Conservation (phyloP, 2,797 vertebrate genomes). For the Cichlasoma orientale region DNA sequence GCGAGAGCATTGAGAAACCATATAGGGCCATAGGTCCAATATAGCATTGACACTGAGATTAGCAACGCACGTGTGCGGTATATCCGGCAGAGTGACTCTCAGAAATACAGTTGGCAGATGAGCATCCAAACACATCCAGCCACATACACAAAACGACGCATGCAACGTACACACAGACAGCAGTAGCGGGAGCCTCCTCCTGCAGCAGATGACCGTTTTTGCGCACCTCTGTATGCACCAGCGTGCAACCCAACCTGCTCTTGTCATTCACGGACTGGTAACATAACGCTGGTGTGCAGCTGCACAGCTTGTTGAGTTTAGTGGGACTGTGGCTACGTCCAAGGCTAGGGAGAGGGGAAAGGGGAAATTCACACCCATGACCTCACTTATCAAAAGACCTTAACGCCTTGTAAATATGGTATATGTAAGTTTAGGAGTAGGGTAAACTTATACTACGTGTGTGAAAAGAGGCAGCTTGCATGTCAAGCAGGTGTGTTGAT, state of each 20-base stretch:
- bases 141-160: constrained; percentile 14
- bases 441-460: constrained; percentile 24
- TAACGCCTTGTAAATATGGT: constrained; percentile 43
- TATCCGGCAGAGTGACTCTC: constrained; percentile 44
- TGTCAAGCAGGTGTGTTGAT: constrained; percentile 13
- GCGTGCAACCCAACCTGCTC: constrained; percentile 83
- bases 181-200: constrained; percentile 38
- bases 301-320: constrained; percentile 78
- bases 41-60: constrained; percentile 72
- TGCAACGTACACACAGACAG: constrained; percentile 23
- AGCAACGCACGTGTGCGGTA: constrained; percentile 53
- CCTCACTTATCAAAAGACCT: constrained; percentile 49
- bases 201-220: constrained; percentile 61
- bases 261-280: constrained; percentile 87
- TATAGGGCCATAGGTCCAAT: constrained; percentile 69
- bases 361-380: constrained; percentile 53
- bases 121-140: constrained; percentile 6
- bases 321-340: constrained; percentile 57
- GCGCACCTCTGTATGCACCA: constrained; percentile 71
- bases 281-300: constrained; percentile 84
- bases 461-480: constrained; percentile 23
- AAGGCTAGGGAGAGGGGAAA: constrained; percentile 52
- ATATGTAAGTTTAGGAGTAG: constrained; percentile 23
- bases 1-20: constrained; percentile 49
- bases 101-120: constrained; percentile 37